These are phyloP conservation scores for Zaprionus africanus DNA, from an alignment of 1,140 invertebrate genomes.

Conservation along the genomic window DNA sequence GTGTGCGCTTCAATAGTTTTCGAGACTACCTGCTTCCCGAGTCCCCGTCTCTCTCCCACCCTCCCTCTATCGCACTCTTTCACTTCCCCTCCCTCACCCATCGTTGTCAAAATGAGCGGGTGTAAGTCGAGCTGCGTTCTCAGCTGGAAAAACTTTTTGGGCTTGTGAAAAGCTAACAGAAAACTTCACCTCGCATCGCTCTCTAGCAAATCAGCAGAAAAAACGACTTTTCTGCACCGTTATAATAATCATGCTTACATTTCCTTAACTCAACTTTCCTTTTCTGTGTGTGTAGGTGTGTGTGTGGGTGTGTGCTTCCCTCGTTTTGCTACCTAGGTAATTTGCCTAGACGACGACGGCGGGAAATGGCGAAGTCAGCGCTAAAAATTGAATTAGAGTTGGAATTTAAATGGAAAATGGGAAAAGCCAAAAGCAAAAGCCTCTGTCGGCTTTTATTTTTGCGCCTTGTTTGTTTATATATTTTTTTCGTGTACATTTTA, in stretches of 20 bases:
- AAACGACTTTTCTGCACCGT: constrained; percentile 43
- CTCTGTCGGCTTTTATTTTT: constrained; percentile 11
- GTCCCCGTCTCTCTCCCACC: background rate
- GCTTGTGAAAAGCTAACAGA: constrained; percentile 33
- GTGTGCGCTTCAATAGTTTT: constrained; percentile 73
- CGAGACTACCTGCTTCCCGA: constrained; percentile 18
- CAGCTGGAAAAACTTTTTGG: constrained; percentile 35
- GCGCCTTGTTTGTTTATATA: constrained; percentile 64
- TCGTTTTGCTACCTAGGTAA: constrained; percentile 44
- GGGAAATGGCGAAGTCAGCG: constrained; percentile 71
- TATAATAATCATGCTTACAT: constrained; percentile 73
- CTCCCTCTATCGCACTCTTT: constrained; percentile 1
- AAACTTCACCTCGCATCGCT: constrained; percentile 30
- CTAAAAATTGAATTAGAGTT: constrained; percentile 77
- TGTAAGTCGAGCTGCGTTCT: constrained; percentile 26
- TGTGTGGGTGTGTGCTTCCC: constrained; percentile 45
- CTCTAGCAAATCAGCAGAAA: constrained; percentile 7
- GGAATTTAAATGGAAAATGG: constrained; percentile 69
- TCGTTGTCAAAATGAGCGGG: constrained; percentile 13
- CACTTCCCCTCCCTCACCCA: constrained; percentile 5
- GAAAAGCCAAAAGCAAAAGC: constrained; percentile 14
- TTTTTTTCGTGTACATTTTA: constrained; percentile 51
- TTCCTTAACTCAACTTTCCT: constrained; percentile 51
- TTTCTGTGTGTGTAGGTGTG: constrained; percentile 18
- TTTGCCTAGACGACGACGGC: constrained; percentile 43